Conservation (phyloP, 2,888 invertebrate genomes). For the Esperia sulphurella region DNA sequence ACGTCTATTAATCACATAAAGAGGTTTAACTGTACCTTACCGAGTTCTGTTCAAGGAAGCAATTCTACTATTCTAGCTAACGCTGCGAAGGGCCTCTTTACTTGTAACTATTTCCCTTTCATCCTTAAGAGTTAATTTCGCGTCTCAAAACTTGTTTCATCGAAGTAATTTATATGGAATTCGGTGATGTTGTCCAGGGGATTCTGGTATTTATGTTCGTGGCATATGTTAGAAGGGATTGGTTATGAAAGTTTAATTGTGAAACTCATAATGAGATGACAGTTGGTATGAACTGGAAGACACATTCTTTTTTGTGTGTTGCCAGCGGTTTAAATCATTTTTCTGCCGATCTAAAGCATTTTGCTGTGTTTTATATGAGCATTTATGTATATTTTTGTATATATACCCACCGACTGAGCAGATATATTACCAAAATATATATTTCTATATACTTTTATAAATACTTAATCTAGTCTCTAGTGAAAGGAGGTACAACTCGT, state of each 20-base stretch:
- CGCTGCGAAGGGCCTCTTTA: slow-evolving; percentile 31
- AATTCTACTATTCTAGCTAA: slow-evolving; percentile 20
- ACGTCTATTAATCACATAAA: slow-evolving; percentile 16
- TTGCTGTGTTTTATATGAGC: slow-evolving; percentile 22
- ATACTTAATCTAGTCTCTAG: slow-evolving; percentile 2
- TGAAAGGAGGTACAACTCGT: no score
- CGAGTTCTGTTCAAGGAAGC: slow-evolving; percentile 6
- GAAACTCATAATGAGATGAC: no score
- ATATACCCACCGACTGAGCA: slow-evolving; percentile 24
- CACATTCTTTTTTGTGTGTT: slow-evolving; percentile 10
- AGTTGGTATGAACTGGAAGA: neutral
- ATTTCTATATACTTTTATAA: slow-evolving; percentile 19
- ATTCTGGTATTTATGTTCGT: neutral
- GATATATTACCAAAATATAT: slow-evolving; percentile 22
- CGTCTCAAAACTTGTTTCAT: neutral
- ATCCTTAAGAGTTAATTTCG: neutral
- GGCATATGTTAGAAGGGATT: neutral
- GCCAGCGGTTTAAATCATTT: slow-evolving; percentile 3
- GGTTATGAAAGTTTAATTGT: no score
- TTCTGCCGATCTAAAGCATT: slow-evolving; percentile 3
- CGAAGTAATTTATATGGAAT: no score
- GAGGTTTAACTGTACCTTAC: slow-evolving; percentile 39
- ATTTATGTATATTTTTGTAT: slow-evolving; percentile 24
- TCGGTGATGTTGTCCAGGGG: no score
- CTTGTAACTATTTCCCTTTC: slow-evolving; percentile 40